phyloP scores from a whole-genome alignment of 1,140 invertebrate genomes.

The Cepaea nemoralis region DNA sequence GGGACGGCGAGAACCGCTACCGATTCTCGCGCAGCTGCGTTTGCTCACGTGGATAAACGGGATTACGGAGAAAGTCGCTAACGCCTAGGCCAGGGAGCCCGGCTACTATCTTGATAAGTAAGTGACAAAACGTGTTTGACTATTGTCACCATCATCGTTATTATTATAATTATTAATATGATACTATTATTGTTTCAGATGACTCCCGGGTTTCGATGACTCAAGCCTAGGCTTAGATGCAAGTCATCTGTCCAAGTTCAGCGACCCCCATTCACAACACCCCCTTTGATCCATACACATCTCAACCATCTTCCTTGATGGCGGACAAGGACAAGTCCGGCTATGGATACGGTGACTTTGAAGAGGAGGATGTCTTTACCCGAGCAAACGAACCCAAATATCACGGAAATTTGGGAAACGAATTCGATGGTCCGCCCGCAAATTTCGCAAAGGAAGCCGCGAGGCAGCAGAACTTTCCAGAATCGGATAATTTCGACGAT shows the following conservation, averaged over 20 bases:
- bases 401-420: not conserved
- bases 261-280: not conserved
- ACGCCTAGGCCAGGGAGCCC: too few relatives aligned
- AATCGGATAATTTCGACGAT: not conserved
- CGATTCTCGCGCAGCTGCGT: too few relatives aligned
- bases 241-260: not conserved
- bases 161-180: not conserved
- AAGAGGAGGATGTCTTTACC: not conserved
- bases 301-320: slow-evolving; percentile 5
- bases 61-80: too few relatives aligned
- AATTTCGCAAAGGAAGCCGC: slow-evolving; percentile 18
- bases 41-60: too few relatives aligned
- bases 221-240: not conserved
- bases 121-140: too few relatives aligned
- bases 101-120: too few relatives aligned
- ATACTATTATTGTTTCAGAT: not conserved
- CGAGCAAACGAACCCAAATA: not conserved
- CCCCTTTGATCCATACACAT: not conserved
- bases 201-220: not conserved
- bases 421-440: not conserved
- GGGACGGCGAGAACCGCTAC: too few relatives aligned
- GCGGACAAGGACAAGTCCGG: not conserved
- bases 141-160: not conserved
- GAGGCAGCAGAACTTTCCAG: not conserved
- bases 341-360: not conserved